These are phyloP conservation scores for Sternotherus odoratus DNA, from an alignment of 2,797 vertebrate species.

Conservation along the genomic window DNA sequence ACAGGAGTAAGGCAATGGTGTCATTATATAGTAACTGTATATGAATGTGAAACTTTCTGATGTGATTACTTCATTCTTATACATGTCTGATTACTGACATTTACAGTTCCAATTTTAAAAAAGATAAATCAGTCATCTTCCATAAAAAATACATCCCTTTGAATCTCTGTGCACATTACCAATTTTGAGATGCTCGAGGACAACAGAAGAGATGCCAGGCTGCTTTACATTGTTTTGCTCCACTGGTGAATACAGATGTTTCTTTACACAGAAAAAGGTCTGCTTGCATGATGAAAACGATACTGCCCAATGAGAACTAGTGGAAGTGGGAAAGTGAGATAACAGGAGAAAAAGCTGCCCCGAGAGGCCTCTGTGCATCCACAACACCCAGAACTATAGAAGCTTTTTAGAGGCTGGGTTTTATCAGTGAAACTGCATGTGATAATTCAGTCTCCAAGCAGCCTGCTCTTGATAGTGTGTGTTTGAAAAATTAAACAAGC, in stretches of 20 bases:
- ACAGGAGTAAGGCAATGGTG: not conserved
- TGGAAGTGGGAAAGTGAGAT: conserved; percentile 65
- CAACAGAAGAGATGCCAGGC: fast-evolving
- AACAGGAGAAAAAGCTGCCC: conserved; percentile 46
- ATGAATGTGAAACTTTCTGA: not conserved
- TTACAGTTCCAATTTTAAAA: not conserved
- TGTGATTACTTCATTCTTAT: not conserved
- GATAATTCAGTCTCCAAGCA: conserved; percentile 58
- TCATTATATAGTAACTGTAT: not conserved
- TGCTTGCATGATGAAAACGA: conserved; percentile 44
- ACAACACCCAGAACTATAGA: conserved; percentile 33
- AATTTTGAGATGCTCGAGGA: not conserved
- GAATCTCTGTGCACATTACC: not conserved
- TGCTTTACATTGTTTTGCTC: conserved; percentile 5
- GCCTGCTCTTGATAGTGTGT: conserved; percentile 37
- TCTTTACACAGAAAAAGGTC: conserved; percentile 48
- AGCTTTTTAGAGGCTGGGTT: conserved; percentile 61
- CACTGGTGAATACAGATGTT: conserved; percentile 13
- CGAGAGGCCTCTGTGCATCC: conserved; percentile 31
- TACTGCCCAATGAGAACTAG: conserved; percentile 48
- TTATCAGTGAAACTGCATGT: conserved; percentile 63
- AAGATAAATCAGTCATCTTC: not conserved
- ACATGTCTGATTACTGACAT: not conserved
- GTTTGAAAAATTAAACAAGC: conserved; percentile 56
- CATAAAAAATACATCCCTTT: not conserved